A percentile compares a stretch with the other conserved stretches of the same genome.
Evolutionary conservation across 2,888 invertebrate species (phyloP).

Genomic region (Gnatocerus cornutus): DNA sequence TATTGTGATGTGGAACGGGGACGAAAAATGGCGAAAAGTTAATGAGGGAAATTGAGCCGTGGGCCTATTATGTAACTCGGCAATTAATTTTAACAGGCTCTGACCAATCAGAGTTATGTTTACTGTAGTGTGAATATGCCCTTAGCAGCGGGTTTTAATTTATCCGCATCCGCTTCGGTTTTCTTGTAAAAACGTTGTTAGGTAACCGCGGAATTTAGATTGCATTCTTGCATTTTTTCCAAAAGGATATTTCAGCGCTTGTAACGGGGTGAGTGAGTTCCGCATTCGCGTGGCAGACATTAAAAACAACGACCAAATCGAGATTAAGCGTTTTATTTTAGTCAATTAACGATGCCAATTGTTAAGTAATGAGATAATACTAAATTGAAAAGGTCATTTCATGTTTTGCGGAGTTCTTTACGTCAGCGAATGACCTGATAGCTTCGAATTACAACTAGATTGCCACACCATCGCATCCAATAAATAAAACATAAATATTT

Average conservation of each 20-base stretch:
- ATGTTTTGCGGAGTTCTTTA: constrained; percentile 1
- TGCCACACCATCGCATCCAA: constrained; percentile 1
- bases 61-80: no score
- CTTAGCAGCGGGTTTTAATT: neutral
- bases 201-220: no score
- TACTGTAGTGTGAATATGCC: no score
- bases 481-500: constrained; percentile 15
- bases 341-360: constrained; percentile 14
- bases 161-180: constrained; percentile 20
- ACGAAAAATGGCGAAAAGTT: no score
- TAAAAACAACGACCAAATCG: no score
- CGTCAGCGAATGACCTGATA: constrained; percentile 15
- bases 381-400: no score
- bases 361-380: constrained; percentile 32
- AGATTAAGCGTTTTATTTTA: constrained; percentile 26
- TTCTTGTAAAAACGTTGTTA: constrained; percentile 1
- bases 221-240: no score
- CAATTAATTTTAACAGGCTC: no score
- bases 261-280: constrained; percentile 15
- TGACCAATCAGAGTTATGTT: no score
- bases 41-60: no score
- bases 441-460: constrained; percentile 27
- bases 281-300: constrained; percentile 12
- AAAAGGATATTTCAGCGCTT: no score
- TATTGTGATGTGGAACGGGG: constrained; percentile 10